Evolutionary conservation across 2,797 vertebrate species (phyloP), one percentile per base, ranked within the genome.

Genomic region (Pampus argenteus): DNA sequence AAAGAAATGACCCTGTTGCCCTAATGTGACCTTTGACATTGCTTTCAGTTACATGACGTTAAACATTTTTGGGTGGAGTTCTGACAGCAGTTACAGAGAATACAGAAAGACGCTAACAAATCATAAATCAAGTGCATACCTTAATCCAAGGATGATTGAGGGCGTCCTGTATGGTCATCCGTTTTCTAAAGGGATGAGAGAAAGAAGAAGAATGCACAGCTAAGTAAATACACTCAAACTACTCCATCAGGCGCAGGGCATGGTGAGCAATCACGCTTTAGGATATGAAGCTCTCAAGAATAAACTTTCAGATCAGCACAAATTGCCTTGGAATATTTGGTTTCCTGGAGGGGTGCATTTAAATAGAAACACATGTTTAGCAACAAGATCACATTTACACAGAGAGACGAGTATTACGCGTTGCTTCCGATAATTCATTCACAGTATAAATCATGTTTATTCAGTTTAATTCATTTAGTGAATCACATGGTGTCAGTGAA

Each of bases 81-180:
- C 26, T 36, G 65, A 61, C 66, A 38, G 52, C 3, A 20, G 42
- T 74, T 49, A 73, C 23, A 26, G 6, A 36, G 10, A 52, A 60
- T 4, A 79, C 56, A 80, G 64, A 82, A 76, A 54, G 87, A 91
- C 88, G 88, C 88, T 51, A 49, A 61, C 22, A 42, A 23, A 34
- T 44, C 31, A 54, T 49, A 40, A 76, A 74, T 45, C 42, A 23
- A 50, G 48, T 44, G 15, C 91, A 95, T 97, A 99, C 98, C 94
- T 52, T 98, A 88, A 99, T 99, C 98, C 98, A 99, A 0, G 96
- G 96, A 72, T 99, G 98, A 69, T 93, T 94, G 38, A 98, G 93
- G 48, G 97, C 96, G 59, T 97, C 95, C 89, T 96, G 93, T 81
- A 99, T 98, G 0, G 95, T 96, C 71, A 99, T 93, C 8, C 97